Percentiles rank a stretch among this genome's conserved stretches.
These are phyloP conservation scores for Drosophila sp. DNA, from an alignment of 1,140 invertebrate species.

Conservation along the genomic window DNA sequence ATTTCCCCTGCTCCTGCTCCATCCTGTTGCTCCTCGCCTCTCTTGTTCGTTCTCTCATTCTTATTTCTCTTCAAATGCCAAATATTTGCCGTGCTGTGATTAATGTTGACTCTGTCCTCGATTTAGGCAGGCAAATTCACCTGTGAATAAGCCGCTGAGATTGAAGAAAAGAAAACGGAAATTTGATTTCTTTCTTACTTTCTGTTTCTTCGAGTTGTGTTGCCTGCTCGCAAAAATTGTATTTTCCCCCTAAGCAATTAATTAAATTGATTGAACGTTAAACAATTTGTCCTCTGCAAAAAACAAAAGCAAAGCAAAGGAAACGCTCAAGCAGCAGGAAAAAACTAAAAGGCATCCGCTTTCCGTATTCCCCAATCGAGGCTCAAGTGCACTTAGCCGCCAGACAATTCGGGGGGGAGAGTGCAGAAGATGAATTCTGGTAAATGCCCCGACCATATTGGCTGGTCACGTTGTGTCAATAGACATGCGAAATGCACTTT, in stretches of 20 bases:
- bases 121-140: slow-evolving; percentile 47
- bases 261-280: slow-evolving; percentile 74
- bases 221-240: slow-evolving; percentile 41
- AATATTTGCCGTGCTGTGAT: slow-evolving; percentile 80
- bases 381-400: slow-evolving; percentile 41
- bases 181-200: slow-evolving; percentile 47
- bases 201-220: not conserved
- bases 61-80: slow-evolving; percentile 63
- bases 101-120: slow-evolving; percentile 75
- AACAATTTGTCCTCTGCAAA: slow-evolving; percentile 52
- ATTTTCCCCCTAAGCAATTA: slow-evolving; percentile 56
- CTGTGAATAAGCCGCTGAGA: slow-evolving; percentile 46
- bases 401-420: not conserved
- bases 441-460: slow-evolving; percentile 52
- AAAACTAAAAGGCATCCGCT: slow-evolving; percentile 25
- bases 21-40: not conserved
- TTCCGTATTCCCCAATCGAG: slow-evolving; percentile 2
- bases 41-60: slow-evolving; percentile 18
- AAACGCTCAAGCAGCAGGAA: slow-evolving; percentile 22
- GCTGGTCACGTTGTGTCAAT: slow-evolving; percentile 76
- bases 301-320: slow-evolving; percentile 44
- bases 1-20: not conserved
- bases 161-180: slow-evolving; percentile 36
- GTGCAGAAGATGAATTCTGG: not conserved
- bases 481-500: slow-evolving; percentile 66